Conservation (phyloP, 1,140 invertebrate species). For the Samia ricini region DNA sequence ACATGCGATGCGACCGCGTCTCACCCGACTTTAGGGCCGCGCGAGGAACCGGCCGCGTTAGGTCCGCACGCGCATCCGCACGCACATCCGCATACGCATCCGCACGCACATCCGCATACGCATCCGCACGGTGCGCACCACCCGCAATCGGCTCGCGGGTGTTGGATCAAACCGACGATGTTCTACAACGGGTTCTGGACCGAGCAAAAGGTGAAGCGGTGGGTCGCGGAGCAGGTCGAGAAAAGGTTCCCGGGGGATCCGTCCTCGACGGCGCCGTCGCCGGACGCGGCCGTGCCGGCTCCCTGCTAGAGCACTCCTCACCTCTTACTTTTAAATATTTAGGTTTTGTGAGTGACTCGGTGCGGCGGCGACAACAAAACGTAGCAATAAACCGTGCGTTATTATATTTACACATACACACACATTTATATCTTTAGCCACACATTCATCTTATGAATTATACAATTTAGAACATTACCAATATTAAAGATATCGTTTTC, state of each 20-base stretch:
- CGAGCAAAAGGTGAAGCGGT: slow-evolving; percentile 75
- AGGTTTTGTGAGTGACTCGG: neutral
- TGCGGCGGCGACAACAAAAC: neutral
- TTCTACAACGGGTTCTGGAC: slow-evolving; percentile 77
- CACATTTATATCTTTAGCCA: neutral
- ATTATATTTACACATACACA: neutral
- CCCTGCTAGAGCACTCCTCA: neutral
- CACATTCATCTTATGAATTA: no score
- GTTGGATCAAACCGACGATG: slow-evolving; percentile 74
- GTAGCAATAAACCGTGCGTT: neutral
- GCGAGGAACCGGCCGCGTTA: slow-evolving; percentile 63
- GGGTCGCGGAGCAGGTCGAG: slow-evolving; percentile 73
- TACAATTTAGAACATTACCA: no score
- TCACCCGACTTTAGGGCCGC: slow-evolving; percentile 58
- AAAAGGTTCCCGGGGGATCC: slow-evolving; percentile 63
- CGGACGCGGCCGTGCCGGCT: slow-evolving; percentile 9
- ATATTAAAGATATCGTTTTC: neutral
- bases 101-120: neutral
- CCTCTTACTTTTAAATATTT: neutral
- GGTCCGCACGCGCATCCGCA: slow-evolving; percentile 22
- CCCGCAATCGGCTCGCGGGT: slow-evolving; percentile 43
- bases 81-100: slow-evolving; percentile 31
- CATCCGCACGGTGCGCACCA: slow-evolving; percentile 26
- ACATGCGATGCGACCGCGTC: slow-evolving; percentile 58
- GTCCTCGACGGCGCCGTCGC: slow-evolving; percentile 26